Conservation (phyloP, 2,888 invertebrate species). For the Rotaria macrura region DNA sequence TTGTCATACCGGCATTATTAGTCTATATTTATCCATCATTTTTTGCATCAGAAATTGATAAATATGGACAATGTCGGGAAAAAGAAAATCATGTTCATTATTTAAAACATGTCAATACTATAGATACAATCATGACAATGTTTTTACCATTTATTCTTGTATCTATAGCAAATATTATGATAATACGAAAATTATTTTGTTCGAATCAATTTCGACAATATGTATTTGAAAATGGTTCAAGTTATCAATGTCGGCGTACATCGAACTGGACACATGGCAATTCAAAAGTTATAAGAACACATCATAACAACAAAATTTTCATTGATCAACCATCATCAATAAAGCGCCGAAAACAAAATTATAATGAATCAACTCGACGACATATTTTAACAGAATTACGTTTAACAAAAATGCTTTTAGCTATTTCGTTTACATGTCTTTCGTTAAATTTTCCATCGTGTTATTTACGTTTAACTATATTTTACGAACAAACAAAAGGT, state of each 20-base stretch:
- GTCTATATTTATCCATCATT: conserved; percentile 17
- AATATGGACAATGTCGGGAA: not conserved
- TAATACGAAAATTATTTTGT: not conserved
- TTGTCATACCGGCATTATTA: not conserved
- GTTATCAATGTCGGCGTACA: not conserved
- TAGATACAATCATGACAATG: conserved; percentile 11
- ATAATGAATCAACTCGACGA: not conserved
- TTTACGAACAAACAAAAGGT: not conserved
- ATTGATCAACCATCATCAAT: not conserved
- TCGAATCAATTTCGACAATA: conserved; percentile 6
- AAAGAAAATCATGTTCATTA: not conserved
- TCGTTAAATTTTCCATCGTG: conserved; percentile 6
- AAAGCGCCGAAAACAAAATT: not conserved
- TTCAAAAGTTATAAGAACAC: not conserved
- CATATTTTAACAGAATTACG: conserved; percentile 6
- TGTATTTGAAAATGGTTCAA: not conserved
- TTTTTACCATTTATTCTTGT: conserved; percentile 16
- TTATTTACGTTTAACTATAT: not conserved
- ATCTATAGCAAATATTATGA: conserved; percentile 1
- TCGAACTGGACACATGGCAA: not conserved
- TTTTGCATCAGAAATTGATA: conserved; percentile 9
- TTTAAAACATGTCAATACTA: not conserved
- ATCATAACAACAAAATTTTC: no score
- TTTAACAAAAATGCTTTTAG: conserved; percentile 11
- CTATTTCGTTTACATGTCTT: conserved; percentile 18